A percentile compares a stretch with the other conserved stretches of the same genome.
Conservation (phyloP, 2,113 vertebrate genomes). For the Forbesichthys agassizii region DNA sequence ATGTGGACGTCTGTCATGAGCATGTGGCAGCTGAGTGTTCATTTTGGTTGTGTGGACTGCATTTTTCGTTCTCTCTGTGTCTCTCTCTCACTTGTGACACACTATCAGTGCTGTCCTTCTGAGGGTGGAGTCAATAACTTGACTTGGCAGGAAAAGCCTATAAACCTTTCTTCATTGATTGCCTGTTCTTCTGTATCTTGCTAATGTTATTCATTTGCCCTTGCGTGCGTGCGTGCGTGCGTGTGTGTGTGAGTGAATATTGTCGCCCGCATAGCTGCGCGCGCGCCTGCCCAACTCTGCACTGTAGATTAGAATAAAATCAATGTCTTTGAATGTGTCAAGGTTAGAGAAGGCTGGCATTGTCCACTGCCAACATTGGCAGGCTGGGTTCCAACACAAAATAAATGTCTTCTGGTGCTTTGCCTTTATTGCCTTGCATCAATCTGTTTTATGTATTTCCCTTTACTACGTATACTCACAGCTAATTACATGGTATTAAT, state of each 20-base stretch:
- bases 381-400: constrained; percentile 42
- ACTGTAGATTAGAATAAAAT: constrained; percentile 64
- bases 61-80: constrained; percentile 23
- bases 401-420: constrained; percentile 17
- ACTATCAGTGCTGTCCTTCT: constrained; percentile 22
- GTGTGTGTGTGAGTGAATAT: neutral
- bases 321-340: constrained; percentile 67
- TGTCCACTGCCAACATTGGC: constrained; percentile 43
- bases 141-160: constrained; percentile 63
- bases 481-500: neutral
- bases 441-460: constrained; percentile 7
- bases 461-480: neutral
- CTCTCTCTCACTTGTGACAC: constrained; percentile 1
- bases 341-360: constrained; percentile 51
- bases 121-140: constrained; percentile 51
- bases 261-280: neutral
- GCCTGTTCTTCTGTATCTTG: constrained; percentile 52
- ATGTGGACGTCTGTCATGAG: neutral
- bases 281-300: constrained; percentile 14
- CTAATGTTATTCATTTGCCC: constrained; percentile 54
- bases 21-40: neutral
- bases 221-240: constrained; percentile 35
- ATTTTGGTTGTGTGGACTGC: constrained; percentile 3
- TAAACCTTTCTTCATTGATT: constrained; percentile 66
- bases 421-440: constrained; percentile 36